These are phyloP conservation scores for Lutjanus erythropterus DNA, from an alignment of 2,113 vertebrate genomes.

Conservation along the genomic window DNA sequence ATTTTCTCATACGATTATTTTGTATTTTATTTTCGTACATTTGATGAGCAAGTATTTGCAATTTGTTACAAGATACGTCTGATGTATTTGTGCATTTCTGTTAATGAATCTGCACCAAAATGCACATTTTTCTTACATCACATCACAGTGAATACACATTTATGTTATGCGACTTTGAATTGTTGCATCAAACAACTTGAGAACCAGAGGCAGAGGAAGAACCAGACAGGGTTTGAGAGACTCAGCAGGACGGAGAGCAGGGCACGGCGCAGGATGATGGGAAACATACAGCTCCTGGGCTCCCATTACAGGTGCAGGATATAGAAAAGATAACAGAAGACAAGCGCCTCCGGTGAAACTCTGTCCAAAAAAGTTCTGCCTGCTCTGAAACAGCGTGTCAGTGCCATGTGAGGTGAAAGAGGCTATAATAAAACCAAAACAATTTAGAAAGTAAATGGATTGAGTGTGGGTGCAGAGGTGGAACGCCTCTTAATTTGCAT, in stretches of 20 bases:
- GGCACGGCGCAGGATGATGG: conserved; percentile 8
- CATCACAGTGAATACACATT: background rate
- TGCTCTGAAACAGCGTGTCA: conserved; percentile 3
- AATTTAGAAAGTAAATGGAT: conserved; percentile 12
- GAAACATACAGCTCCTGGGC: conserved; percentile 25
- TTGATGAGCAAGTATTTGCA: too few relatives aligned
- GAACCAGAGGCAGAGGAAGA: too few relatives aligned
- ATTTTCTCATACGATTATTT: too few relatives aligned
- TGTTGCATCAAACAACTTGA: conserved; percentile 12
- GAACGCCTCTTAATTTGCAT: background rate
- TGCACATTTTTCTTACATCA: background rate
- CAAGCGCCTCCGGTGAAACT: conserved; percentile 27
- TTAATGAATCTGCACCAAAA: background rate
- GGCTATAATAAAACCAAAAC: background rate
- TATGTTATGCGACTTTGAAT: background rate
- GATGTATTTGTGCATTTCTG: too few relatives aligned
- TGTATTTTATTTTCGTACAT: too few relatives aligned
- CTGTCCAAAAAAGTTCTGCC: conserved; percentile 3
- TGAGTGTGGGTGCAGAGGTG: background rate
- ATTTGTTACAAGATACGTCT: too few relatives aligned
- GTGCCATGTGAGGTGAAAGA: conserved; percentile 10
- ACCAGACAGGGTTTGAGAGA: too few relatives aligned
- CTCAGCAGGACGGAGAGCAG: conserved; percentile 25
- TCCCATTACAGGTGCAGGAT: conserved; percentile 32
- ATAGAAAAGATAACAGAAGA: conserved; percentile 24